These are phyloP conservation scores for Phalacrocorax pelagicus DNA, from an alignment of 2,113 vertebrate species.

Conservation along the genomic window DNA sequence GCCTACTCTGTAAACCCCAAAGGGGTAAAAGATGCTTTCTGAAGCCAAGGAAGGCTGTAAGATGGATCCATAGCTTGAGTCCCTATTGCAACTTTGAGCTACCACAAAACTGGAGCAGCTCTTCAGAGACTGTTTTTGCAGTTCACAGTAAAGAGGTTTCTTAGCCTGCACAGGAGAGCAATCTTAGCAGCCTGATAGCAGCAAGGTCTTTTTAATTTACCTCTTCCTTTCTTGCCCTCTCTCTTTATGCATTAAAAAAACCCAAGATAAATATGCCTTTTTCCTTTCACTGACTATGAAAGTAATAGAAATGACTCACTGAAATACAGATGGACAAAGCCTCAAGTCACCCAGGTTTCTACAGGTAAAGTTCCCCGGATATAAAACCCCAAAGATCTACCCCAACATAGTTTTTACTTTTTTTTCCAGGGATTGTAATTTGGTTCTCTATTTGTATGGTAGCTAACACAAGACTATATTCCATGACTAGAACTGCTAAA, in stretches of 20 bases:
- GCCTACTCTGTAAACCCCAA: neutral
- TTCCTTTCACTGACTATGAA: neutral
- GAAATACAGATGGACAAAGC: neutral
- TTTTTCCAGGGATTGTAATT: neutral
- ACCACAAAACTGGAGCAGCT: neutral
- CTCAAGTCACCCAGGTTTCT: neutral
- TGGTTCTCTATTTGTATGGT: neutral
- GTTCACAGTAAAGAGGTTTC: neutral
- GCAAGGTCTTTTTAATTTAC: neutral
- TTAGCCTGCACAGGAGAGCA: neutral
- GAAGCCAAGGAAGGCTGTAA: neutral
- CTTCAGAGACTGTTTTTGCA: neutral
- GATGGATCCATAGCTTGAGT: neutral
- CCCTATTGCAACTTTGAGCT: neutral
- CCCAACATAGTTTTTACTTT: neutral
- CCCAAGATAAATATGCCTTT: neutral
- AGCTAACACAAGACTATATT: neutral
- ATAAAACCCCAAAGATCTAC: fast-evolving
- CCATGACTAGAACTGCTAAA: neutral
- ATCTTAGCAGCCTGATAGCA: neutral
- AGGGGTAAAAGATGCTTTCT: neutral
- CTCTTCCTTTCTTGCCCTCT: neutral
- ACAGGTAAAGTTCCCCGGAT: neutral
- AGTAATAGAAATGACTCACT: neutral
- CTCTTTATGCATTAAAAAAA: neutral